phyloP scores from a whole-genome alignment of 2,797 vertebrate species.

The Manis crassicaudata region DNA sequence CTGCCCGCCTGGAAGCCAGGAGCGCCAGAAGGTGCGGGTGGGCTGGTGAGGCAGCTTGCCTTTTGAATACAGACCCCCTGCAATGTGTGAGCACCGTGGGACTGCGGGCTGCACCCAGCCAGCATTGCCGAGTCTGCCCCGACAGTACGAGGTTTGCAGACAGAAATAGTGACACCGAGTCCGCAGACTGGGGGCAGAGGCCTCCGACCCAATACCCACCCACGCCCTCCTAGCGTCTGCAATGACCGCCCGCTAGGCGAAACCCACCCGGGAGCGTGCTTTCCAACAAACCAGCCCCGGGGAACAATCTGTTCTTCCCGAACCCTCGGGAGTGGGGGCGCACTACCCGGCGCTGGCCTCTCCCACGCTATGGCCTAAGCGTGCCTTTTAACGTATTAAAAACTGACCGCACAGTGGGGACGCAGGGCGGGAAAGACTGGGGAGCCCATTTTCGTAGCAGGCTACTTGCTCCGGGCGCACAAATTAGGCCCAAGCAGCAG shows the following conservation, averaged over 20 bases:
- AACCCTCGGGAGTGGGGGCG: not conserved
- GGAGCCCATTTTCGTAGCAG: not conserved
- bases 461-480: not conserved
- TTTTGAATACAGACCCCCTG: slow-evolving; percentile 69
- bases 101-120: slow-evolving; percentile 33
- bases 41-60: slow-evolving; percentile 59
- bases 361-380: slow-evolving; percentile 15
- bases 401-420: not conserved
- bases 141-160: not conserved
- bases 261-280: not conserved
- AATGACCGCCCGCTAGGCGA: not conserved
- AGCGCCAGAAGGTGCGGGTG: slow-evolving; percentile 5
- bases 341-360: not conserved
- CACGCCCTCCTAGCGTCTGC: slow-evolving; percentile 37
- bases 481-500: slow-evolving; percentile 66
- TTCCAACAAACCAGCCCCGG: slow-evolving; percentile 13
- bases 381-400: slow-evolving; percentile 3
- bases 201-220: slow-evolving; percentile 22
- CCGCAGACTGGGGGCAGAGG: not conserved
- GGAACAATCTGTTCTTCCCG: slow-evolving; percentile 5
- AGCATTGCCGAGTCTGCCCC: not conserved
- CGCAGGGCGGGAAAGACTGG: slow-evolving; percentile 50
- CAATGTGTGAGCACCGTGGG: not conserved
- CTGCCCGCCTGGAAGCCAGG: not conserved
- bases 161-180: not conserved